Conservation (phyloP, 2,888 invertebrate genomes). For the Sarcophaga variegata region DNA sequence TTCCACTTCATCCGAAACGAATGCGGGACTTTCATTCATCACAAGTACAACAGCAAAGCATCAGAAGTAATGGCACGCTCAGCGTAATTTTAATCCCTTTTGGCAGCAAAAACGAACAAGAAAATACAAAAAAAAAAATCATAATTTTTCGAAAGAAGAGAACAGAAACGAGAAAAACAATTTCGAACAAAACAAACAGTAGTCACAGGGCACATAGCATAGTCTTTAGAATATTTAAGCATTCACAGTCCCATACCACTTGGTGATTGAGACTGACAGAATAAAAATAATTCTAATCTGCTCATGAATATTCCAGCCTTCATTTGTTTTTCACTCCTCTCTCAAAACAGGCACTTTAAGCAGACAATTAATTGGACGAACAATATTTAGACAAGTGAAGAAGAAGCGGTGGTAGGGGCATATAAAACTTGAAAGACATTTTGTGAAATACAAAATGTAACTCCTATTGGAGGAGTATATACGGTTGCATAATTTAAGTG, state of each 20-base stretch:
- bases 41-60: conserved; percentile 74
- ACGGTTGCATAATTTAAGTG: too few species aligned
- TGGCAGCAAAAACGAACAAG: conserved; percentile 71
- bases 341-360: background rate
- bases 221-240: background rate
- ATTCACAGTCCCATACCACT: background rate
- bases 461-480: too few species aligned
- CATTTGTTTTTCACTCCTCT: conserved; percentile 73
- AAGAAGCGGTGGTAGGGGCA: background rate
- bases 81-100: conserved; percentile 80
- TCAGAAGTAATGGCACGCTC: conserved; percentile 42
- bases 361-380: background rate
- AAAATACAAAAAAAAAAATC: conserved; percentile 47
- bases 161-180: background rate
- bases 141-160: conserved; percentile 43
- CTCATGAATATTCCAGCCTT: conserved; percentile 81
- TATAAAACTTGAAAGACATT: conserved; percentile 24
- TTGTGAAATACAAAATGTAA: background rate
- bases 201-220: background rate
- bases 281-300: conserved; percentile 81
- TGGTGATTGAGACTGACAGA: conserved; percentile 75
- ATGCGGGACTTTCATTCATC: conserved; percentile 71
- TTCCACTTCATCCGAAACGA: conserved; percentile 23
- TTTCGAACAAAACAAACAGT: background rate
- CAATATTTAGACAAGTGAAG: background rate